Evolutionary conservation across 2,113 vertebrate species (phyloP).

Genomic region (Otus sunia): DNA sequence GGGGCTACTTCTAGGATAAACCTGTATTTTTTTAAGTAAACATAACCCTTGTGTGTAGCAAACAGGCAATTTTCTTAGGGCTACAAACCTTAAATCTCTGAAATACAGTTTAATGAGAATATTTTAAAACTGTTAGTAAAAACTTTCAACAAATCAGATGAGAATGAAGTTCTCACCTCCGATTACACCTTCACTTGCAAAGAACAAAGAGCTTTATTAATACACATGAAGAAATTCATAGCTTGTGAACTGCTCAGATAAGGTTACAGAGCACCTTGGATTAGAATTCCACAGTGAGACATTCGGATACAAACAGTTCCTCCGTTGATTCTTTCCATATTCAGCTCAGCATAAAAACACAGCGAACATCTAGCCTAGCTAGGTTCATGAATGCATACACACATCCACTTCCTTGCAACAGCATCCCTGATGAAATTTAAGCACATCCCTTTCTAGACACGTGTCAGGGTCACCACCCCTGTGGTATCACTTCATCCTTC

Average conservation of each 20-base stretch:
- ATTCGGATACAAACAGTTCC: background rate
- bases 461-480: fast-evolving
- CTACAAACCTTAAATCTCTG: background rate
- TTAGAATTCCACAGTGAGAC: background rate
- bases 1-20: background rate
- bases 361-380: background rate
- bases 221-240: background rate
- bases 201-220: background rate
- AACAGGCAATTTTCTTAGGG: background rate
- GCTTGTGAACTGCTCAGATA: background rate
- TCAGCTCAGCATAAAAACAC: background rate
- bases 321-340: background rate
- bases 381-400: background rate
- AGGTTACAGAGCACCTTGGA: background rate
- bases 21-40: background rate
- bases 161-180: background rate
- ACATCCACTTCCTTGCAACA: too few species aligned
- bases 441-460: background rate
- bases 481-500: background rate
- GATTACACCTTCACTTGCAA: background rate
- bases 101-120: background rate
- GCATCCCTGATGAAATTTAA: background rate
- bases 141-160: background rate
- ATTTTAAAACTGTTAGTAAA: background rate
- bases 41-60: background rate